Base-by-base conservation (phyloP, 2,113 vertebrate species). In the Cryptotis parvus region DNA sequence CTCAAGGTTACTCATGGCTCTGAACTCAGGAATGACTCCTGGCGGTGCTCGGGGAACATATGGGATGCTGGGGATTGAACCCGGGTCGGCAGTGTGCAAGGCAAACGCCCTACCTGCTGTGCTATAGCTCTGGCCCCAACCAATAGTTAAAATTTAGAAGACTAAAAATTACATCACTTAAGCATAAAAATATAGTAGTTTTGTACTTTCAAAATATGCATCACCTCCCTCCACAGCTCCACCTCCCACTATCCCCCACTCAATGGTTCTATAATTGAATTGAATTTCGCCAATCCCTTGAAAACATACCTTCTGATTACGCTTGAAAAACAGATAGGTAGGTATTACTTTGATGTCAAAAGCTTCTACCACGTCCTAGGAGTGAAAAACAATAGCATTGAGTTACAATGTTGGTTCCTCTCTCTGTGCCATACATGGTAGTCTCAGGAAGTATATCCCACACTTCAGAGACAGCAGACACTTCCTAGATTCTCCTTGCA, bases 311-410 rank as follows among this genome's bases (percentile, higher is more conserved):
- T 97, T 96, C 14, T 84, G 11, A 58, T 31, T 22, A 88, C 91
- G n/a, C 87, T 95, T 96, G 92, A 89, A 96, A 78, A 97, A 55
- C 55, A 95, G 91, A 92, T 96, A 95, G 74, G 95, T 96, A 55
- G 96, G 97, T 75, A 97, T 16, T 65, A 41, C 61, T 61, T 61
- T 35, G 63, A 97, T 39, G 1, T 83, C 20, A 86, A 35, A 96
- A 58, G 9, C n/a, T 69, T 95, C 26, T 20, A 94, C 89, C 87
- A 96, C 65, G 12, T 96, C 94, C 96, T 97, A 52, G 61, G 58
- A 78, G 95, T 87, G 63, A 94, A 86, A 87, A 74, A n/a, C 92
- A 83, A 31, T 20, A 39, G 20, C 9, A 26, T 52, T 10, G 81
- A 61, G 27, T 92, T 43, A 81, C 16, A 22, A 11, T 66, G 43